Conservation (phyloP, 2,113 vertebrate species). For the Nothoprocta perdicaria region DNA sequence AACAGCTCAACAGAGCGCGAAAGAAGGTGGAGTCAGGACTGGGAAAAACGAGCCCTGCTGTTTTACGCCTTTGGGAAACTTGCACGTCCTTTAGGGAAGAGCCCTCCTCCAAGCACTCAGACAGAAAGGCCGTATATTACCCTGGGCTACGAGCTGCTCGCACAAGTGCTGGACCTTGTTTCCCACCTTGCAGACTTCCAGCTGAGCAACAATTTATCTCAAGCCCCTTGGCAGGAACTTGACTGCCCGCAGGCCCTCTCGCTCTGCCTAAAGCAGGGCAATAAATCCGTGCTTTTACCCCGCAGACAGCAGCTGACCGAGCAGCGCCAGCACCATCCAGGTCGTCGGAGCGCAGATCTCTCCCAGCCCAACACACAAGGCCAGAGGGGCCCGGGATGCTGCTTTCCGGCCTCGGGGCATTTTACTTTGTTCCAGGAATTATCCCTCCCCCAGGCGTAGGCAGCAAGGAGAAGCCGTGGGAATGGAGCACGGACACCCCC, state of each 20-base stretch:
- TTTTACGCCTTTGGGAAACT: neutral
- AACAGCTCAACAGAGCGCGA: neutral
- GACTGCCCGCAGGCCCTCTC: neutral
- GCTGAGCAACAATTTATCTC: neutral
- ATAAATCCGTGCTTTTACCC: neutral
- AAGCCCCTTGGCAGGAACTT: neutral
- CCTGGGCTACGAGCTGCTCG: neutral
- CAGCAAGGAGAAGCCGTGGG: constrained; percentile 66
- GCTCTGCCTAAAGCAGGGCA: neutral
- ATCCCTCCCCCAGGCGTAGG: constrained; percentile 47
- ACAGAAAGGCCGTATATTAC: neutral
- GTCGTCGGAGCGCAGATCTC: neutral
- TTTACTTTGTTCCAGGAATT: neutral
- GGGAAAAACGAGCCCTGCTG: neutral
- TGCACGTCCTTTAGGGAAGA: accelerated
- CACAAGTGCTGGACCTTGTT: neutral
- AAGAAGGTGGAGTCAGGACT: neutral
- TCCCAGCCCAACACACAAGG: constrained; percentile 10
- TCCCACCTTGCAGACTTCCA: neutral
- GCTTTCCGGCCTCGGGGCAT: constrained; percentile 41
- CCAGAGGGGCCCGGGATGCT: neutral
- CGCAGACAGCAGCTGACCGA: neutral
- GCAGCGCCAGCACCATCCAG: neutral
- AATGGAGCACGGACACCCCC: constrained; percentile 54
- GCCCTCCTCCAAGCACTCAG: accelerated